These are phyloP conservation scores for Noctua comes DNA, from an alignment of 2,888 invertebrate species.

Conservation along the genomic window DNA sequence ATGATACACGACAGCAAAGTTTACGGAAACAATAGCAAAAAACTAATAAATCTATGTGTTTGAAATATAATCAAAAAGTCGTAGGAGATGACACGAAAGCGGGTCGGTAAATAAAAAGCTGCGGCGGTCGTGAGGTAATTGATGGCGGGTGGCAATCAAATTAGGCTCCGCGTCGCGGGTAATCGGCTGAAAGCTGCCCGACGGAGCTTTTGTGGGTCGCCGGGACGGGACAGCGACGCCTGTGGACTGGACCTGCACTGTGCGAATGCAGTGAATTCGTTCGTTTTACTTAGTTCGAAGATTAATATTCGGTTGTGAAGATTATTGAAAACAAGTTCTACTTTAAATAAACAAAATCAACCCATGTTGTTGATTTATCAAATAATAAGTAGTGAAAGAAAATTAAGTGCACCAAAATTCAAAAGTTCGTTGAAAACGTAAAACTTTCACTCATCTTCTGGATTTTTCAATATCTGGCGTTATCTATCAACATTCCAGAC, in stretches of 20 bases:
- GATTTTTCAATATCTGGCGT: neutral
- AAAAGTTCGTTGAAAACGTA: neutral
- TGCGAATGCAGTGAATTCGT: neutral
- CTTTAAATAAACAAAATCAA: neutral
- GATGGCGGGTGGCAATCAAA: conserved; percentile 88
- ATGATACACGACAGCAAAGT: conserved; percentile 70
- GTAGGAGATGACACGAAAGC: conserved; percentile 74
- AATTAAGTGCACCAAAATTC: too few species aligned
- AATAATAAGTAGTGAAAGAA: too few species aligned
- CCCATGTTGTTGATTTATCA: neutral
- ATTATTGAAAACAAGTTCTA: neutral
- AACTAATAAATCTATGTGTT: conserved; percentile 77
- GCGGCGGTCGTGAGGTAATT: conserved; percentile 85
- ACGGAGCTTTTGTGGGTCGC: conserved; percentile 83
- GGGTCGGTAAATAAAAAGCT: conserved; percentile 84
- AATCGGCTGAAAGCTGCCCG: conserved; percentile 89
- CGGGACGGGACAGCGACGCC: conserved; percentile 65
- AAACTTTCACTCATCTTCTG: too few species aligned
- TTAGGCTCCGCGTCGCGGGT: conserved; percentile 87
- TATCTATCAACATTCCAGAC: neutral
- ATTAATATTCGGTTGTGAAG: neutral
- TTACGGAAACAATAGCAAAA: conserved; percentile 73
- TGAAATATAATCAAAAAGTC: conserved; percentile 78
- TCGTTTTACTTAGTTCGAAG: neutral
- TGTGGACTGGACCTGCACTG: conserved; percentile 51